Conservation (phyloP, 1,140 invertebrate species). For the Samia ricini region DNA sequence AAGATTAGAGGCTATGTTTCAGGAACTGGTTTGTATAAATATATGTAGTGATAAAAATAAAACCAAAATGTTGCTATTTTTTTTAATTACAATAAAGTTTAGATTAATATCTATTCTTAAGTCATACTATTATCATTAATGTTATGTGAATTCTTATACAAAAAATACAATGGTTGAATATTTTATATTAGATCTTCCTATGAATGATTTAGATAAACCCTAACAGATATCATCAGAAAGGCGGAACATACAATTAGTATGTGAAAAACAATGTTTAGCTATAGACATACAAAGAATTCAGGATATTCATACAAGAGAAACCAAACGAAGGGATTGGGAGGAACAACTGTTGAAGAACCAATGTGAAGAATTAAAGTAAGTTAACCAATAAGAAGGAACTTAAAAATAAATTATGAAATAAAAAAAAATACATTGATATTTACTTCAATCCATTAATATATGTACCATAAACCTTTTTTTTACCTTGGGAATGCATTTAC, state of each 20-base stretch:
- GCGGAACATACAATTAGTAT: slow-evolving; percentile 62
- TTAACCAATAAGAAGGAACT: background rate
- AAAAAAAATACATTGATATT: no score
- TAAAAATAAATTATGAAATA: no score
- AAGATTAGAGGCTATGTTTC: slow-evolving; percentile 71
- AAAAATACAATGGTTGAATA: no score
- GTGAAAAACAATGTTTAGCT: slow-evolving; percentile 59
- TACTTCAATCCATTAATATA: no score
- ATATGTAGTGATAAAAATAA: slow-evolving; percentile 1
- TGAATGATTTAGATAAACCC: background rate
- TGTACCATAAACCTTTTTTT: no score
- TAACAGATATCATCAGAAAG: slow-evolving; percentile 58
- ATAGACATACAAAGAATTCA: slow-evolving; percentile 62
- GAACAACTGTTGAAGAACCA: slow-evolving; percentile 54
- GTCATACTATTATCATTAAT: no score
- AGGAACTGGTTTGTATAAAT: slow-evolving; percentile 61
- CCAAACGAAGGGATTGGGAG: slow-evolving; percentile 62
- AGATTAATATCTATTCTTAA: no score
- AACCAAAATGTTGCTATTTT: no score
- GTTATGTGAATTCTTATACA: no score
- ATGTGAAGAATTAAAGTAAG: slow-evolving; percentile 58
- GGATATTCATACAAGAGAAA: slow-evolving; percentile 53
- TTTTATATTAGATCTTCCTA: background rate
- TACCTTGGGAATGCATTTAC: no score
- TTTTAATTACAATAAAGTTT: no score